Evolutionary conservation across 2,888 invertebrate species (phyloP).

Genomic region (Drosophila anomalata): DNA sequence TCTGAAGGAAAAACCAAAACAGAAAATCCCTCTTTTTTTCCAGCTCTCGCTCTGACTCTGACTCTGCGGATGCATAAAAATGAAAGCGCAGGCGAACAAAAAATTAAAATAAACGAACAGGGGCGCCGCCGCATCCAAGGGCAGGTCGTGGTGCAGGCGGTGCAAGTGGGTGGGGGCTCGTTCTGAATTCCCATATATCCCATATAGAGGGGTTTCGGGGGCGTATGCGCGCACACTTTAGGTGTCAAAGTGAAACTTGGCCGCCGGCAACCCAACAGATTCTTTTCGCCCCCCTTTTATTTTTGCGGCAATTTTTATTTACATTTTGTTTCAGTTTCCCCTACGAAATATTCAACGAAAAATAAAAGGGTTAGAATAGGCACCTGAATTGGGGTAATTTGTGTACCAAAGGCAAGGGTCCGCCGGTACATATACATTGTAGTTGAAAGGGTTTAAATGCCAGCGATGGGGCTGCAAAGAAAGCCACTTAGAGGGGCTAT

Average conservation of each 20-base stretch:
- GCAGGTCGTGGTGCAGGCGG: slow-evolving; percentile 7
- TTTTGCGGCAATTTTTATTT: slow-evolving; percentile 77
- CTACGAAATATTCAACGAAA: neutral
- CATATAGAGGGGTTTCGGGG: slow-evolving; percentile 39
- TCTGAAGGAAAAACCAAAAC: slow-evolving; percentile 41
- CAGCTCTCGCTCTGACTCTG: slow-evolving; percentile 32
- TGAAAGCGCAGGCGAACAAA: slow-evolving; percentile 75
- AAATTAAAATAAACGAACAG: slow-evolving; percentile 77
- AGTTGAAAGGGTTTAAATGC: slow-evolving; percentile 36
- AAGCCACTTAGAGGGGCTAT: slow-evolving; percentile 17
- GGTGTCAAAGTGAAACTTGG: slow-evolving; percentile 71
- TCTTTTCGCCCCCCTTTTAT: slow-evolving; percentile 19
- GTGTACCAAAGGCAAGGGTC: slow-evolving; percentile 26
- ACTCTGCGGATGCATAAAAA: slow-evolving; percentile 57
- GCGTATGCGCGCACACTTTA: slow-evolving; percentile 77
- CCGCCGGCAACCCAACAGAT: slow-evolving; percentile 44
- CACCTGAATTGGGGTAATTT: slow-evolving; percentile 69
- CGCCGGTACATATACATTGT: neutral
- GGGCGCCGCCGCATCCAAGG: slow-evolving; percentile 52
- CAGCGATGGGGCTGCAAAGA: slow-evolving; percentile 2
- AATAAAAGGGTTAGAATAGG: slow-evolving; percentile 16
- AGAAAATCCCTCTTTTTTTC: slow-evolving; percentile 31
- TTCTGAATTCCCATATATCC: neutral
- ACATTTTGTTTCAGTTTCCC: slow-evolving; percentile 54
- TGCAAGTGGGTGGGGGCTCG: neutral